These are phyloP conservation scores for Carapus acus DNA, from an alignment of 2,797 vertebrate genomes.

Conservation along the genomic window DNA sequence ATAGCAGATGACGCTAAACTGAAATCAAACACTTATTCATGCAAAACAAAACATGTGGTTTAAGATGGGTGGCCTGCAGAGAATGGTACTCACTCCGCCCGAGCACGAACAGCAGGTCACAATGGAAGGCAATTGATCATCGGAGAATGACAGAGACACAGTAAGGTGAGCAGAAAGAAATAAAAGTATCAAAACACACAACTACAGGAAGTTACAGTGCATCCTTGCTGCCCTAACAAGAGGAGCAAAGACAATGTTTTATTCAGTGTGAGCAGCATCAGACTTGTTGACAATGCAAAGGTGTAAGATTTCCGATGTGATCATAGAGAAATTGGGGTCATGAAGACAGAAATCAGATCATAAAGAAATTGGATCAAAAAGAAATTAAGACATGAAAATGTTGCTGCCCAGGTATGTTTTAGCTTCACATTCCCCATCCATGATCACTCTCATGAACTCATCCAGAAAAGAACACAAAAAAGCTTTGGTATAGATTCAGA, in stretches of 20 bases:
- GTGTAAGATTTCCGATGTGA: no score
- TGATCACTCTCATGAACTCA: no score
- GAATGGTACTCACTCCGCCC: slow-evolving; percentile 76
- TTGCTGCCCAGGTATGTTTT: no score
- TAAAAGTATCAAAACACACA: slow-evolving; percentile 63
- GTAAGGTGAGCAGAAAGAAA: slow-evolving; percentile 69
- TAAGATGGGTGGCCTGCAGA: slow-evolving; percentile 70
- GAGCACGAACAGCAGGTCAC: slow-evolving; percentile 71
- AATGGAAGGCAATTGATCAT: slow-evolving; percentile 71
- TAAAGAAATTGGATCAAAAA: no score
- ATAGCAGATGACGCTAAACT: slow-evolving; percentile 56
- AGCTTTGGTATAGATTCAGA: no score
- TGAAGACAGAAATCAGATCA: no score
- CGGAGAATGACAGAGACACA: slow-evolving; percentile 75
- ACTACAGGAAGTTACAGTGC: slow-evolving; percentile 52
- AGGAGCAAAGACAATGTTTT: slow-evolving; percentile 43
- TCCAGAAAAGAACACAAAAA: no score
- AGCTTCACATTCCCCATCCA: no score
- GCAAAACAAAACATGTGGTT: slow-evolving; percentile 77
- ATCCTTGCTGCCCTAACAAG: slow-evolving; percentile 48
- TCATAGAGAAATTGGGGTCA: no score
- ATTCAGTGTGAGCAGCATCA: slow-evolving; percentile 19
- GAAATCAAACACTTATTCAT: slow-evolving; percentile 84
- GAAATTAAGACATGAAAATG: no score
- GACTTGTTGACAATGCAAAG: neutral